A percentile compares a stretch with the other conserved stretches of the same genome.
Evolutionary conservation across 2,888 invertebrate species (phyloP).

Genomic region (Amblyjoppa fuscipennis): DNA sequence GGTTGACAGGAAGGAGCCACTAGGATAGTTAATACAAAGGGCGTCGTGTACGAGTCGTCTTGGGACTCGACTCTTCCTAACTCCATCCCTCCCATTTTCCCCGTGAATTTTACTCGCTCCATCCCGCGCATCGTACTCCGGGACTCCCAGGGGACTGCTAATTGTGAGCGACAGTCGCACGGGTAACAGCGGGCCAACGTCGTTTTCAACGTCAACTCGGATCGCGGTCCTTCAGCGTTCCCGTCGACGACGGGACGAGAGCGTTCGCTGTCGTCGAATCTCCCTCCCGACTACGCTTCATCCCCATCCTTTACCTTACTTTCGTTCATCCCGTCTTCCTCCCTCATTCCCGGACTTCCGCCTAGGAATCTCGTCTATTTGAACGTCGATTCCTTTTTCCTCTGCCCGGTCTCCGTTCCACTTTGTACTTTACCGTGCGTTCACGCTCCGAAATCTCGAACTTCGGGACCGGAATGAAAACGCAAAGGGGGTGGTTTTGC

Average conservation of each 20-base stretch:
- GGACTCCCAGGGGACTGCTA: constrained; percentile 80
- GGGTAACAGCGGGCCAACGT: constrained; percentile 79
- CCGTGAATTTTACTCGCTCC: constrained; percentile 62
- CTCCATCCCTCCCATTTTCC: constrained; percentile 68
- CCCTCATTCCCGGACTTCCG: constrained; percentile 7
- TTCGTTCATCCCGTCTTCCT: constrained; percentile 17
- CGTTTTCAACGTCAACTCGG: constrained; percentile 79
- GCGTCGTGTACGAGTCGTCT: constrained; percentile 80
- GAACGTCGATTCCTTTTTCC: constrained; percentile 38
- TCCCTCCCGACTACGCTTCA: constrained; percentile 35
- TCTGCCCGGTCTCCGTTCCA: neutral
- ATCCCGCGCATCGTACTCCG: constrained; percentile 71
- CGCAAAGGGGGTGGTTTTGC: constrained; percentile 1
- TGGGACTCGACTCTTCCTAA: constrained; percentile 68
- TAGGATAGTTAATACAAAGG: constrained; percentile 83
- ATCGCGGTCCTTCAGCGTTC: constrained; percentile 68
- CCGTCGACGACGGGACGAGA: constrained; percentile 49
- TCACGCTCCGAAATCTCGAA: constrained; percentile 35
- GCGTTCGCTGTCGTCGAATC: constrained; percentile 67
- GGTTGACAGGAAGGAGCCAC: constrained; percentile 74
- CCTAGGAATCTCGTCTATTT: constrained; percentile 32
- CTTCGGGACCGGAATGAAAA: constrained; percentile 22
- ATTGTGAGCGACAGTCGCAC: constrained; percentile 83
- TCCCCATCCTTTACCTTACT: constrained; percentile 37
- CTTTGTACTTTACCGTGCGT: constrained; percentile 18